Base-by-base conservation (phyloP, 2,797 vertebrate species). In the Acanthurus lineatus region DNA sequence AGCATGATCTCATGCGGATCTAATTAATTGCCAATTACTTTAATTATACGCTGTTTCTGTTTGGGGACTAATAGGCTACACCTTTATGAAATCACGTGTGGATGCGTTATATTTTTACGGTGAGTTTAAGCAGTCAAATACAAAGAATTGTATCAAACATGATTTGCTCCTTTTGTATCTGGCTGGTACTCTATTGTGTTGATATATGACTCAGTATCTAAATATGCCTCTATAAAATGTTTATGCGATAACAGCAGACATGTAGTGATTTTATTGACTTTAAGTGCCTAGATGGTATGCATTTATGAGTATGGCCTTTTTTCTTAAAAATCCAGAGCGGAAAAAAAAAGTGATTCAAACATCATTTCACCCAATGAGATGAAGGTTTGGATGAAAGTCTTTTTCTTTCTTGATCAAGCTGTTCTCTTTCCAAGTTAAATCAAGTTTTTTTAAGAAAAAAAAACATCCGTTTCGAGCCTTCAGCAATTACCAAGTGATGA, bases 1-100 rank as follows among this genome's bases (percentile, higher is more conserved):
- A 92, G 79, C 77, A 77, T 88, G 89, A 92, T 88, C 82, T 93
- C 90, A 93, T 66, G 78, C 74, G 76, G 82, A 80, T 88, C 91
- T 89, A 93, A 94, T 94, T 93, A 93, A 92, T 89, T 82, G 89
- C 63, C 91, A 91, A 89, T 94, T 93, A 89, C 87, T 86, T 91
- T 91, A 89, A 94, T 94, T 88, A 90, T 77, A 74, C 69, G 58
- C 40, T 47, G 63, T 73, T 61, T 52, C 11, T 74, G 48, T 64
- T 49, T 66, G 28, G 49, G 60, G 49, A 69, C 51, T 68, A 52
- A 76, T 15, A 25, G 28, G 19, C 20, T 32, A 9, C 44, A 71
- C 58, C 59, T 76, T 64, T 78, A 65, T 73, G 54, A 60, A 63
- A 57, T 77, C 10, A 53, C 20, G 56, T 22, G 28, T 77, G 53